Base-by-base conservation (phyloP, 2,113 vertebrate genomes). In the Peromyscus polionotus region DNA sequence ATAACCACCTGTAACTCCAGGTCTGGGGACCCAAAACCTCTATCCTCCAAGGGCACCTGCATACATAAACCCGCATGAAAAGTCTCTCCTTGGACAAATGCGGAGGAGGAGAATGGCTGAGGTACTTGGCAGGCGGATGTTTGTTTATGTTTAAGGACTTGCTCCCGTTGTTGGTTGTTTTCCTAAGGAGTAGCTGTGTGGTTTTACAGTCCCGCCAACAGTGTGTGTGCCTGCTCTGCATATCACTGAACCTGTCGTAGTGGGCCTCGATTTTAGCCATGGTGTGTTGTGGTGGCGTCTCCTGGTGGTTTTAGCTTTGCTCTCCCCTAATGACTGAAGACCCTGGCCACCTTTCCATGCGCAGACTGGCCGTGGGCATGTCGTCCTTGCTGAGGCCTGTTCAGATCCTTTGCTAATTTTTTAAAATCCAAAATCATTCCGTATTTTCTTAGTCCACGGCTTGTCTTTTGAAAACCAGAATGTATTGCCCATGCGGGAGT, bases 381-480 rank as follows among this genome's bases (percentile, higher is more conserved):
- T 76, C 67, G 48, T 87, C 57, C 85, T n/a, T 54, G 54, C 42
- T 81, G 48, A 92, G 45, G 4, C 79, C 75, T 67, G 14, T 75
- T 89, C 24, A 51, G 20, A 33, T 75, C 26, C 87, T 75, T 31
- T 19, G 24, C 59, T 72, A 87, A 24, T 65, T 91, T 75, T 95
- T 94, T 80, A 28, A 83, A 76, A 61, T 7, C 76, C 13, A 17
- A 83, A 61, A 59, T 61, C 54, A 83, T 83, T 26, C 22, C 12
- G 8, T 83, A 61, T 93, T 91, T 70, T 72, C 81, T 28, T 6
- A 48, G 76, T 42, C 42, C 65, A 10, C 91, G 45, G 16, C 77
- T 94, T 77, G 20, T 76, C 63, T 97, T 93, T 39, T 89, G 63
- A 68, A 84, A 73, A 86, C 22, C 54, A 79, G 48, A 85, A 51